These are phyloP conservation scores for Chascanopsetta lugubris DNA, from an alignment of 2,113 vertebrate species.

Conservation along the genomic window DNA sequence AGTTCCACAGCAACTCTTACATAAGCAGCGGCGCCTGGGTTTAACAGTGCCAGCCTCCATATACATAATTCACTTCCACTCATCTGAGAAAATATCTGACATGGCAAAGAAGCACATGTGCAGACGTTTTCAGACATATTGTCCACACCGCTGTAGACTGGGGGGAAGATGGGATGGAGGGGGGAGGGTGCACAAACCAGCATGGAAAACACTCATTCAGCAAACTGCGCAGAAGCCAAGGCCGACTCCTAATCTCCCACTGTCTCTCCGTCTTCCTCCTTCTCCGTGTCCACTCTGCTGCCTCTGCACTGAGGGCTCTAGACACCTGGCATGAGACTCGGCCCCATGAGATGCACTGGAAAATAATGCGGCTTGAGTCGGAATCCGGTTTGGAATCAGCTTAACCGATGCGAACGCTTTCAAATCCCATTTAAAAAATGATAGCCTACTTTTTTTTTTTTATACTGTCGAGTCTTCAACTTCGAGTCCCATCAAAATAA, in stretches of 20 bases:
- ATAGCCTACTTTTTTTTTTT: neutral
- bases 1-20: slow-evolving; percentile 76
- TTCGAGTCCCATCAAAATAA: no score
- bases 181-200: slow-evolving; percentile 44
- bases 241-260: slow-evolving; percentile 58
- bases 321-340: slow-evolving; percentile 66
- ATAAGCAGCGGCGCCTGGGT: slow-evolving; percentile 70
- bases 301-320: slow-evolving; percentile 50
- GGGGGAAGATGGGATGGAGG: slow-evolving; percentile 18
- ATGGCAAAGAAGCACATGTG: slow-evolving; percentile 59
- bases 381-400: slow-evolving; percentile 7
- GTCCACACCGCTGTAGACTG: slow-evolving; percentile 41
- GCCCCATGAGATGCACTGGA: slow-evolving; percentile 41
- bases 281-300: slow-evolving; percentile 6
- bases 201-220: slow-evolving; percentile 76
- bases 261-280: slow-evolving; percentile 38
- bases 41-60: slow-evolving; percentile 70
- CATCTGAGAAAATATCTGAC: slow-evolving; percentile 66
- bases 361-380: slow-evolving; percentile 26
- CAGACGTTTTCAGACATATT: slow-evolving; percentile 56
- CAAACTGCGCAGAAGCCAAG: slow-evolving; percentile 67
- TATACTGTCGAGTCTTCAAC: neutral
- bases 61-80: slow-evolving; percentile 72
- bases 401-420: neutral
- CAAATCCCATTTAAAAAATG: neutral